These are phyloP conservation scores for Opisthocomus hoazin DNA, from an alignment of 2,113 vertebrate species.

Conservation along the genomic window DNA sequence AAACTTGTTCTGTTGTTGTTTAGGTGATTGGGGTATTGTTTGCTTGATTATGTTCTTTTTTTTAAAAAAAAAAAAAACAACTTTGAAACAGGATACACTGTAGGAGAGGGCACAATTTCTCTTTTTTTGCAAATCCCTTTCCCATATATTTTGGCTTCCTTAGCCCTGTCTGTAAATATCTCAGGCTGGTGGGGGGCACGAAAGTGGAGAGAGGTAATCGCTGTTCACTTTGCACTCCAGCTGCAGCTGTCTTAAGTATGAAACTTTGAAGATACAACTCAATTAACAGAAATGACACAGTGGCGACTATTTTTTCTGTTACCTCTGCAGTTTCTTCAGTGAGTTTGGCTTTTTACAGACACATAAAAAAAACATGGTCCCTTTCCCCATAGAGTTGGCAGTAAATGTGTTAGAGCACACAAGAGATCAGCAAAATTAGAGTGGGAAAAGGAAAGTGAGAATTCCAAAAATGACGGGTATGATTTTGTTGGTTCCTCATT, in stretches of 20 bases:
- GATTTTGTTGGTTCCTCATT: not conserved
- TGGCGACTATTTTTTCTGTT: not conserved
- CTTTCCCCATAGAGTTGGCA: not conserved
- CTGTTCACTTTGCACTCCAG: not conserved
- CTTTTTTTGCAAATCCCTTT: not conserved
- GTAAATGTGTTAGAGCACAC: not conserved
- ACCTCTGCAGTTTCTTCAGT: not conserved
- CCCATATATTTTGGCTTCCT: not conserved
- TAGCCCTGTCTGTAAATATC: not conserved
- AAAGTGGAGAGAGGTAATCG: not conserved
- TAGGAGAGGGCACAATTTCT: not conserved
- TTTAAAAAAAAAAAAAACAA: not conserved
- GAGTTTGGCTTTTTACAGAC: not conserved
- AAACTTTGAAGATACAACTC: not conserved
- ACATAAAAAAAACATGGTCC: accelerated
- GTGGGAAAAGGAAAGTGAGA: not conserved
- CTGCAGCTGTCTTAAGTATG: not conserved
- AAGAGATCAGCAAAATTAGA: not conserved
- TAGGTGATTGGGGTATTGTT: not conserved
- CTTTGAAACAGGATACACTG: not conserved
- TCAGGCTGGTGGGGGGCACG: not conserved
- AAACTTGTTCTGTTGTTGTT: not conserved
- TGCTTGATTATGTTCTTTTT: not conserved
- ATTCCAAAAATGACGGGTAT: not conserved
- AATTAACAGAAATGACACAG: not conserved